phyloP scores from a whole-genome alignment of 2,888 invertebrate genomes.

The Mimachlamys varia region DNA sequence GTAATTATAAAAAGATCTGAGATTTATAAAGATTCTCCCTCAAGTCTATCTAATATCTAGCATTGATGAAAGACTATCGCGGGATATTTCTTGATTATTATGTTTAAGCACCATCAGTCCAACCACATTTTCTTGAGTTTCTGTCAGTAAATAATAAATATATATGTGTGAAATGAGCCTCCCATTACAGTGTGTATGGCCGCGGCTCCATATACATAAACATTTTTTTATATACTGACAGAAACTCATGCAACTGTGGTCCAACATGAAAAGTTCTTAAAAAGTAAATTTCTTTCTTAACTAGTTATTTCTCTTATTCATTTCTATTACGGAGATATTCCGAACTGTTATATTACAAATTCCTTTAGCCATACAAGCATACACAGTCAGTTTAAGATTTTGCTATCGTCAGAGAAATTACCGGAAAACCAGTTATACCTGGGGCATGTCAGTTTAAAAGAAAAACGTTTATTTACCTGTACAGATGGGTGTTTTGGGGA shows the following conservation, averaged over 20 bases:
- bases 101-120: background rate
- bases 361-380: background rate
- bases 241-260: too few relatives aligned
- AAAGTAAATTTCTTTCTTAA: background rate
- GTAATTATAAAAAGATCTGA: too few relatives aligned
- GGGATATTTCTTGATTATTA: too few relatives aligned
- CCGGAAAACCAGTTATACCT: background rate
- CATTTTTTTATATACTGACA: too few relatives aligned
- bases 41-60: too few relatives aligned
- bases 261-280: background rate
- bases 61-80: too few relatives aligned
- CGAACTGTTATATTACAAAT: background rate
- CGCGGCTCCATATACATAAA: too few relatives aligned
- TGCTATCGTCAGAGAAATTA: background rate
- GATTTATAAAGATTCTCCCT: too few relatives aligned
- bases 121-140: too few relatives aligned
- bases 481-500: background rate
- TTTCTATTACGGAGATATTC: background rate
- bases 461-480: conserved; percentile 9
- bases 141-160: too few relatives aligned
- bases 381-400: background rate
- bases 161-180: too few relatives aligned
- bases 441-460: conserved; percentile 25
- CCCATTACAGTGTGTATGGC: too few relatives aligned
- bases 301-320: background rate